Percentiles rank a stretch among this genome's conserved stretches.
phyloP scores from a whole-genome alignment of 2,113 vertebrate genomes.

The Pandion haliaetus region DNA sequence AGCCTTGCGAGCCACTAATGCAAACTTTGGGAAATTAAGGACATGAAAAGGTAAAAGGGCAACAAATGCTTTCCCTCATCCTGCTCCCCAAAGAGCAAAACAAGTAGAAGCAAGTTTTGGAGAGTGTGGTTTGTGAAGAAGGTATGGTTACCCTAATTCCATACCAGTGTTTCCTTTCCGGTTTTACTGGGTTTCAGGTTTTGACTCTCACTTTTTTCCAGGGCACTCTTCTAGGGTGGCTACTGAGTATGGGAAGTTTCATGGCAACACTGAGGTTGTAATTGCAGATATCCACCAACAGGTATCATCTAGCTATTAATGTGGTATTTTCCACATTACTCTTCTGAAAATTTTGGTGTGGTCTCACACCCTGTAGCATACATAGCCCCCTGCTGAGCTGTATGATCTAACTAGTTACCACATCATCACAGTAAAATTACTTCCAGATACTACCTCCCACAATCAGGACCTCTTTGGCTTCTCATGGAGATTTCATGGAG shows the following conservation, averaged over 20 bases:
- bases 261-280: background rate
- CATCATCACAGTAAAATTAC: background rate
- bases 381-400: background rate
- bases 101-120: background rate
- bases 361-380: background rate
- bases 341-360: background rate
- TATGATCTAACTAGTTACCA: background rate
- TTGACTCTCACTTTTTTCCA: background rate
- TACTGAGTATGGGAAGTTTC: background rate
- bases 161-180: background rate
- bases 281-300: background rate
- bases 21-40: background rate
- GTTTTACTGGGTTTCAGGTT: background rate
- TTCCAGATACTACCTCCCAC: background rate
- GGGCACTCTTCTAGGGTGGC: background rate
- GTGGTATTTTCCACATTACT: background rate
- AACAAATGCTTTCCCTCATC: background rate
- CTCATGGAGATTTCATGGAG: background rate
- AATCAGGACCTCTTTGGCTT: background rate
- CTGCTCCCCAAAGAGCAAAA: background rate
- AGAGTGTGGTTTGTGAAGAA: background rate
- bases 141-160: background rate
- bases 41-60: background rate
- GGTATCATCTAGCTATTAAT: background rate
- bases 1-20: background rate